Conservation (phyloP, 2,797 vertebrate genomes). For the Hippopotamyrus pictus region DNA sequence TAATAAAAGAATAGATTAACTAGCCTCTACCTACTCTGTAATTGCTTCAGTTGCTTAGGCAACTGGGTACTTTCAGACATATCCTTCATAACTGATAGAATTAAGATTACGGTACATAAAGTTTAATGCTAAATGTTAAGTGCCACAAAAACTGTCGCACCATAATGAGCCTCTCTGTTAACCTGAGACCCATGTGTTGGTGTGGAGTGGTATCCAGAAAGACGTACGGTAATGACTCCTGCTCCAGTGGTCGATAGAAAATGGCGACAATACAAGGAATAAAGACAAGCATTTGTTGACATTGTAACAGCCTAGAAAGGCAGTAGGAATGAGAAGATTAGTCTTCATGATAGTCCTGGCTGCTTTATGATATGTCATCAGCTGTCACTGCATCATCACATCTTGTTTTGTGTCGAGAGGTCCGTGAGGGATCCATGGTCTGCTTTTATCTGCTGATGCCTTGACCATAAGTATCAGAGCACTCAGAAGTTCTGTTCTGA, state of each 20-base stretch:
- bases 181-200: not conserved
- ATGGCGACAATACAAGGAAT: not conserved
- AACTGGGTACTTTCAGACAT: not conserved
- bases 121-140: not conserved
- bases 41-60: not conserved
- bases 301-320: not conserved
- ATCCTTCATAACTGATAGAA: not conserved
- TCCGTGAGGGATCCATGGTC: not conserved
- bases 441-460: not conserved
- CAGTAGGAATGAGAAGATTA: not conserved
- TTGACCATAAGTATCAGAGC: not conserved
- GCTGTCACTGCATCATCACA: not conserved
- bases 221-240: not conserved
- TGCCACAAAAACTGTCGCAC: not conserved
- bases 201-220: not conserved
- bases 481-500: not conserved
- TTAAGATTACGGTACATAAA: not conserved
- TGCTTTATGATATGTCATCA: not conserved
- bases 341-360: not conserved
- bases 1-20: not conserved
- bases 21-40: not conserved
- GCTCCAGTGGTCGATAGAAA: not conserved
- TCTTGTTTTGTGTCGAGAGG: not conserved
- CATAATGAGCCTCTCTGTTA: not conserved
- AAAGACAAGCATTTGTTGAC: not conserved